Conservation (phyloP, 2,797 vertebrate species). For the Catamblyrhynchus diadema region DNA sequence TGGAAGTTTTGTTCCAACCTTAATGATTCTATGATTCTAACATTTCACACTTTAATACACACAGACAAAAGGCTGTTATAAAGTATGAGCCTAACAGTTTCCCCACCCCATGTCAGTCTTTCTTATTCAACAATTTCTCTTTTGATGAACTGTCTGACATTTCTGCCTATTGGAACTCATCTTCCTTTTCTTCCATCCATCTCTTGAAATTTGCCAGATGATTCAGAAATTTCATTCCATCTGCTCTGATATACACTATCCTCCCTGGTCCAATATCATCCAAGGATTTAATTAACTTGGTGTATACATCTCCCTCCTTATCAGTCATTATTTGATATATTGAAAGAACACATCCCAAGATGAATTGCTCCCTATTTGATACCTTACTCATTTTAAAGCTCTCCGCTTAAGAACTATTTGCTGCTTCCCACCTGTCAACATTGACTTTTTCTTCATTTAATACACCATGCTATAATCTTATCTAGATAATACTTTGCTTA, state of each 20-base stretch:
- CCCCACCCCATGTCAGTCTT: not conserved
- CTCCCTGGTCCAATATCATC: not conserved
- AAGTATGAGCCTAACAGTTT: not conserved
- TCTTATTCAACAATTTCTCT: not conserved
- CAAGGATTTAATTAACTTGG: slow-evolving; percentile 13
- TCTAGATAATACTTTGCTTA: not conserved
- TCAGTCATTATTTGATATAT: not conserved
- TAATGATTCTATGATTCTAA: not conserved
- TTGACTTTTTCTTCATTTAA: not conserved
- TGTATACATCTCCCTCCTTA: slow-evolving; percentile 9
- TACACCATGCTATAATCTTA: not conserved
- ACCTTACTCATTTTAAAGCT: not conserved
- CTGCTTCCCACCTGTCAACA: not conserved
- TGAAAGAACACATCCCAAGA: not conserved
- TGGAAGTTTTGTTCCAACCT: not conserved
- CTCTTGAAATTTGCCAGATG: not conserved
- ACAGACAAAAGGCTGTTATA: not conserved
- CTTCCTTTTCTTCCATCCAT: not conserved
- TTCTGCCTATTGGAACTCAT: not conserved
- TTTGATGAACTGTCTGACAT: not conserved
- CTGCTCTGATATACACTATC: not conserved
- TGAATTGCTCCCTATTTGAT: not conserved
- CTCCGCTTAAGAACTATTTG: not conserved
- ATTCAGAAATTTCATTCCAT: slow-evolving; percentile 6
- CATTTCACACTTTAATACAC: not conserved